phyloP scores from a whole-genome alignment of 2,113 vertebrate genomes.

The Trematomus loennbergii region DNA sequence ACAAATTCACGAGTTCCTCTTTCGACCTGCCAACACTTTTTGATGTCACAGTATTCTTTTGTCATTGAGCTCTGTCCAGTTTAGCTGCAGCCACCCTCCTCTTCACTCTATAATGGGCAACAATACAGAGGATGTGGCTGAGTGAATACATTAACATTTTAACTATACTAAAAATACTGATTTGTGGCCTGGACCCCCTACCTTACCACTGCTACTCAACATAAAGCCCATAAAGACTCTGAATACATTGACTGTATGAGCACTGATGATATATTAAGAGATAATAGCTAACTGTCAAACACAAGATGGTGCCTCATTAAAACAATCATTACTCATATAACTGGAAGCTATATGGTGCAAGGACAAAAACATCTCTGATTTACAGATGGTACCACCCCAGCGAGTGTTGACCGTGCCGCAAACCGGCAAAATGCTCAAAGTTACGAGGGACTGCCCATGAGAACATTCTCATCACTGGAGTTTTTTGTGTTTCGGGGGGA shows the following conservation, averaged over 20 bases:
- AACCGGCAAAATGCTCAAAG: slow-evolving; percentile 1
- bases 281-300: slow-evolving; percentile 14
- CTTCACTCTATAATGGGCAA: slow-evolving; percentile 10
- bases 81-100: slow-evolving; percentile 14
- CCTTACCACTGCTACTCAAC: neutral
- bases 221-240: neutral
- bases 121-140: slow-evolving; percentile 2
- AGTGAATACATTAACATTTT: neutral
- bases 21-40: slow-evolving; percentile 47
- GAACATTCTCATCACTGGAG: slow-evolving; percentile 8
- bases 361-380: neutral
- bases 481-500: slow-evolving; percentile 24
- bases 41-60: slow-evolving; percentile 37
- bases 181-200: neutral
- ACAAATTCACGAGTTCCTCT: slow-evolving; percentile 62
- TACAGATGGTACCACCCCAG: slow-evolving; percentile 5
- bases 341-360: slow-evolving; percentile 9
- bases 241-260: neutral
- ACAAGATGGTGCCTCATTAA: slow-evolving; percentile 23
- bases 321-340: slow-evolving; percentile 11
- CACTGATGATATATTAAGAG: slow-evolving; percentile 8
- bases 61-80: slow-evolving; percentile 22
- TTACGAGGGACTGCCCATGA: slow-evolving; percentile 6
- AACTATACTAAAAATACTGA: neutral
- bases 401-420: slow-evolving; percentile 7